These are phyloP conservation scores for Gallinago jamesoni DNA, from an alignment of 2,113 vertebrate species.

Conservation along the genomic window DNA sequence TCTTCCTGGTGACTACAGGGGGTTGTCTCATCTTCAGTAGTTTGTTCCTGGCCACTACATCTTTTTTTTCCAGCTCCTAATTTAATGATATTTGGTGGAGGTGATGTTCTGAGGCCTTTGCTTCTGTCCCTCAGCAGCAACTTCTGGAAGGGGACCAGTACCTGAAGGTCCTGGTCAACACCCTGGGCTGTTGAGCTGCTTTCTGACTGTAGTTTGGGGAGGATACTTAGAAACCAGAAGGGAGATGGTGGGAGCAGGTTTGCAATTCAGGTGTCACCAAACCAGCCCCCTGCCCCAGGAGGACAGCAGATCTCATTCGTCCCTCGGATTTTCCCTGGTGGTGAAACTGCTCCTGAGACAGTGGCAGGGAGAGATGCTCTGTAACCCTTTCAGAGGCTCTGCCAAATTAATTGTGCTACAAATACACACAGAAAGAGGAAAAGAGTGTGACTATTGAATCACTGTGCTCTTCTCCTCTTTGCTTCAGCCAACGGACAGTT, in stretches of 20 bases:
- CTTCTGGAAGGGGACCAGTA: neutral
- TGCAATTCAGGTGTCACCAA: too few relatives aligned
- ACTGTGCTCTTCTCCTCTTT: neutral
- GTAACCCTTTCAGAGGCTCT: neutral
- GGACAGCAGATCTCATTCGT: neutral
- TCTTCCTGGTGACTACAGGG: neutral
- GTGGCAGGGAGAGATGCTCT: neutral
- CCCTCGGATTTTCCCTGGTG: neutral
- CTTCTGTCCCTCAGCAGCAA: neutral
- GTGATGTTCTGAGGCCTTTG: neutral
- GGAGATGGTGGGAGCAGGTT: neutral
- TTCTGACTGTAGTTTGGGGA: neutral
- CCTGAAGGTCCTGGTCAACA: neutral
- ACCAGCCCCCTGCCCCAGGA: neutral
- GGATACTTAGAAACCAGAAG: neutral
- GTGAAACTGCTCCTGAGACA: neutral
- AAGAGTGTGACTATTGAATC: neutral
- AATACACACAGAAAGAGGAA: neutral
- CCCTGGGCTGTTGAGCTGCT: neutral
- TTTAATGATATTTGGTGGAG: neutral
- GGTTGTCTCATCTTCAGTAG: neutral
- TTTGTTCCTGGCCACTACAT: rapidly evolving
- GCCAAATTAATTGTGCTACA: neutral
- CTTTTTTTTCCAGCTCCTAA: neutral
- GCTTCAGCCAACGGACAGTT: neutral